A percentile compares a stretch with the other conserved stretches of the same genome.
phyloP scores from a whole-genome alignment of 2,888 invertebrate genomes.

The Marasmarcha lunaedactyla region DNA sequence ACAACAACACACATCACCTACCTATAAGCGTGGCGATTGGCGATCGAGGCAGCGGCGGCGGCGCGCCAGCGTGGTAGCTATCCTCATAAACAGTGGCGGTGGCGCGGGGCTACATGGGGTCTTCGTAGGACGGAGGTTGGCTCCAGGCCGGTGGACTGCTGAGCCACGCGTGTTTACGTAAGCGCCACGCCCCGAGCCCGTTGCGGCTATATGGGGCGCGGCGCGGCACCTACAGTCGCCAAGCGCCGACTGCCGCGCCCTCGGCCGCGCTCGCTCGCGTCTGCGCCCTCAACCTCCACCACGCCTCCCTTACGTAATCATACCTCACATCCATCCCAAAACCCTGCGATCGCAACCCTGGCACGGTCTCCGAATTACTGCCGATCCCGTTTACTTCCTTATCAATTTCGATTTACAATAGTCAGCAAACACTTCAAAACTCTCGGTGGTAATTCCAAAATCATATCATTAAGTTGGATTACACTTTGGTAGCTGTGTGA shows the following conservation, averaged over 20 bases:
- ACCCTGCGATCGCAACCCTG: too few species aligned
- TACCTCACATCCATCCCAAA: constrained; percentile 23
- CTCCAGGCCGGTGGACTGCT: constrained; percentile 42
- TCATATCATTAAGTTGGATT: too few species aligned
- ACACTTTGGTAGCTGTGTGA: too few species aligned
- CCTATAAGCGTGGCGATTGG: constrained; percentile 60
- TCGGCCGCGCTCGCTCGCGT: constrained; percentile 29
- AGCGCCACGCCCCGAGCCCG: constrained; percentile 71
- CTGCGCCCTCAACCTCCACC: constrained; percentile 38
- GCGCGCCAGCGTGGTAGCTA: constrained; percentile 38
- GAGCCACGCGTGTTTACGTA: constrained; percentile 65
- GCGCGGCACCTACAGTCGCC: constrained; percentile 64
- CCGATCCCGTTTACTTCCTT: constrained; percentile 4
- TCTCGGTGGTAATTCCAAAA: too few species aligned
- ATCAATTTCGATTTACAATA: too few species aligned
- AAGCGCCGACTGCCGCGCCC: constrained; percentile 64
- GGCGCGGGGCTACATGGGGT: constrained; percentile 61
- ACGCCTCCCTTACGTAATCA: constrained; percentile 17
- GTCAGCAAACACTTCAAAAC: too few species aligned
- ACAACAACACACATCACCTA: constrained; percentile 18
- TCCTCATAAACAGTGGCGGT: constrained; percentile 53
- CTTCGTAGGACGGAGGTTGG: constrained; percentile 59
- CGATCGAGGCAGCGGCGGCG: constrained; percentile 55
- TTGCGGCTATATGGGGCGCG: constrained; percentile 64
- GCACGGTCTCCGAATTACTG: constrained; percentile 13